Base-by-base conservation (phyloP, 1,140 invertebrate genomes). In the Trichonephila inaurata region DNA sequence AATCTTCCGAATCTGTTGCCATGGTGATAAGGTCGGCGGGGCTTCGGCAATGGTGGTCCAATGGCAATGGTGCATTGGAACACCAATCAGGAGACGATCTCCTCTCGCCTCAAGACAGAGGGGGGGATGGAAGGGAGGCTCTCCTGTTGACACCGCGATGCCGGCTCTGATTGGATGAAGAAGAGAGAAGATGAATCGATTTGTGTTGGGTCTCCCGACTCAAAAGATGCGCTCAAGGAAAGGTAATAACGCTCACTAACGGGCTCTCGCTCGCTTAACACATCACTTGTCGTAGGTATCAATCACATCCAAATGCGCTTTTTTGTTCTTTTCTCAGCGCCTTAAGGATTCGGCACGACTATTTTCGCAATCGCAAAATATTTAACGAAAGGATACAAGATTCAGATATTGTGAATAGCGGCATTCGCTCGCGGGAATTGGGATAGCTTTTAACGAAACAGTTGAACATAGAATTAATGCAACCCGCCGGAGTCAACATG, bases 41-140 rank as follows among this genome's bases (percentile, higher is more conserved):
- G 72, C 72, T 77, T 77, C 72, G 72, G 33, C 6, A 77, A 16
- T 18, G 18, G 24, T 40, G 12, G 72, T 33, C 72, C 72, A 77
- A 77, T 77, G 72, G 72, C 72, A 40, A 33, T 33, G 33, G 69
- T 16, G 72, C 28, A 33, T 16, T 14, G 72, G 4, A 77, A 28
- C 10, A 77, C 72, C 72, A 77, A 77, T 77, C 28, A 77, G 72
- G 12, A 69, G 28, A 28, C 28, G 24, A 77, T 1, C 33, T 77
- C 14, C 72, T 77, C 72, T 77, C 28, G 33, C 72, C 72, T 77
- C 72, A 77, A 77, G 72, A 77, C 72, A 77, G 66, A 69, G 66
- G 66, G 7, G 7, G 66, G 24, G 24, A 24, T 21, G n/a, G 66
- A 40, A 64, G 62, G 18, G 62, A 64, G 62, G 16, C 62, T 64